Evolutionary conservation across 2,113 vertebrate genomes (phyloP).

Genomic region (Isurus oxyrinchus): DNA sequence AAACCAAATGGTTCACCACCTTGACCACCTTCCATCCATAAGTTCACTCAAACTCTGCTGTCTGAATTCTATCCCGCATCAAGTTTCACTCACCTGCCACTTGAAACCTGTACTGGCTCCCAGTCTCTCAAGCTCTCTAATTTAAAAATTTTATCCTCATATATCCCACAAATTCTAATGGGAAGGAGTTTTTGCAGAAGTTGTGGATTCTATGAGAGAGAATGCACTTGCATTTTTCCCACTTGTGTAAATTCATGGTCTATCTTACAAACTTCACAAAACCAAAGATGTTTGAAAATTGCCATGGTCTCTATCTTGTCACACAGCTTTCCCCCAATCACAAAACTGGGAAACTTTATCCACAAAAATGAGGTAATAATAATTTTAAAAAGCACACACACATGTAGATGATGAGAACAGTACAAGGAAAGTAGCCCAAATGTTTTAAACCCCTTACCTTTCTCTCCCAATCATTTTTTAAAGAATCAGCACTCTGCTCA

Average conservation of each 20-base stretch:
- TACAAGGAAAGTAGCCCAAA: background rate
- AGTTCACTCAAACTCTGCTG: background rate
- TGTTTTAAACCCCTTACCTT: constrained; percentile 62
- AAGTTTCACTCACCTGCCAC: background rate
- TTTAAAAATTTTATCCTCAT: background rate
- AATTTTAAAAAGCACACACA: background rate
- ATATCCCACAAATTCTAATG: background rate
- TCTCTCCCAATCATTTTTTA: constrained; percentile 90
- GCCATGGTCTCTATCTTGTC: background rate
- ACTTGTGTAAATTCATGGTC: background rate
- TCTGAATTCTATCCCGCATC: background rate
- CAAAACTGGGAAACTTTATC: background rate
- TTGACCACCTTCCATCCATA: background rate
- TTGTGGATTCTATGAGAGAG: background rate
- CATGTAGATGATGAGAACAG: background rate
- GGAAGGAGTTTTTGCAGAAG: background rate
- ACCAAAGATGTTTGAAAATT: background rate
- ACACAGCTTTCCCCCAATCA: background rate
- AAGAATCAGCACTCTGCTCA: constrained; percentile 72
- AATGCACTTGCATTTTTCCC: background rate
- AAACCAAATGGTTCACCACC: background rate
- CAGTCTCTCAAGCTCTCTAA: background rate
- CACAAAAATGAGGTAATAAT: background rate
- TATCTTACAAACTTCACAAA: background rate
- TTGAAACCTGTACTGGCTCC: background rate